Evolutionary conservation across 2,797 vertebrate species (phyloP), one percentile per base, ranked within the genome.

Genomic region (Enteromius thamalakanensis): DNA sequence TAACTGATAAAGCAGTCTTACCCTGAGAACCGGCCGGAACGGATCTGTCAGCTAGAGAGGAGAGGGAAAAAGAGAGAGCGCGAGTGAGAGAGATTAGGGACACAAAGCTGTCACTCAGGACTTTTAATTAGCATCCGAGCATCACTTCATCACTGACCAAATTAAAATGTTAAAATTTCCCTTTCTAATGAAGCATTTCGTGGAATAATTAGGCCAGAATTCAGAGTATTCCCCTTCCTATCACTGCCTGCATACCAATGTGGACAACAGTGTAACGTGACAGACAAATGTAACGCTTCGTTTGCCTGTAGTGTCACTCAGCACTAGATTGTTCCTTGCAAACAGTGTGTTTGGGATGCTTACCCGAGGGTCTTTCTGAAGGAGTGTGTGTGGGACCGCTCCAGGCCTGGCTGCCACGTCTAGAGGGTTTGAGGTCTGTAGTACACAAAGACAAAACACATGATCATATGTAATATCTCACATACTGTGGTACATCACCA

Each of bases 341-440:
- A 72, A 72, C 4, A 15, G 70, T 64, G 72, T 65, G 55, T 47
- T 37, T 55, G 71, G 70, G 17, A 19, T 71, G 92, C 95, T 88
- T 94, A 99, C 98, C 96, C 98, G 95, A 60, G 97, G 97, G 94
- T 99, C 98, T 92, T 99, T 99, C 87, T 98, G 97, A 77, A 99
- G 93, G 62, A 99, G 96, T 10, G 97, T 97, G 84, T 99, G 97
- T 29, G 97, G 97, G 89, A 99, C 96, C 1, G 96, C 95, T 90
- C 97, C 97, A 23, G 97, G 97, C 90, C 98, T 95, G 71, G 94
- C 93, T 87, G 96, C 96, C 81, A 99, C 97, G 89, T 99, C 98
- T 72, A 99, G 95, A 21, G 97, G 96, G 91, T 98, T 99, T 85
- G 98, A 98, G 83, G 97, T 98, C 98, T 99, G 83, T 1, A 89